Evolutionary conservation across 2,113 vertebrate species (phyloP).

Genomic region (Equus przewalskii): DNA sequence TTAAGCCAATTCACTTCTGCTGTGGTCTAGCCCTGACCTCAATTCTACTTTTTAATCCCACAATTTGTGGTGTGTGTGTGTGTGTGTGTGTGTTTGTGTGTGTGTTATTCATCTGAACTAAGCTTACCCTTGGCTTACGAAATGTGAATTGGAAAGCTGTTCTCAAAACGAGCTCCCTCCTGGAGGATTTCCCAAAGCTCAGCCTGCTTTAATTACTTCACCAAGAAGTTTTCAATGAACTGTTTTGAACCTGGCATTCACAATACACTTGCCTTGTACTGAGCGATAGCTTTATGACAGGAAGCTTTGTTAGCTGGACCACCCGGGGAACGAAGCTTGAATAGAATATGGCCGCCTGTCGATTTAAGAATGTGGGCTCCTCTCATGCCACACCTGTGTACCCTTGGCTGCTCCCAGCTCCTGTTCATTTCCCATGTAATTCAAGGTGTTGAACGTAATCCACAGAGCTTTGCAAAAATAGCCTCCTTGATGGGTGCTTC

Average conservation of each 20-base stretch:
- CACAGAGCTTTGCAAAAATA: slow-evolving; percentile 39
- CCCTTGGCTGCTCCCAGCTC: slow-evolving; percentile 32
- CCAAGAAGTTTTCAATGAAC: slow-evolving; percentile 84
- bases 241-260: slow-evolving; percentile 83
- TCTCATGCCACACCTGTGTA: slow-evolving; percentile 62
- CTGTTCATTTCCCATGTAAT: slow-evolving; percentile 66
- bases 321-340: slow-evolving; percentile 66
- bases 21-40: slow-evolving; percentile 65
- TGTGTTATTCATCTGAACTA: slow-evolving; percentile 64
- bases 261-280: slow-evolving; percentile 71
- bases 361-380: slow-evolving; percentile 41
- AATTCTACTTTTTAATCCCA: slow-evolving; percentile 65
- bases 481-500: slow-evolving; percentile 42
- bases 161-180: slow-evolving; percentile 77
- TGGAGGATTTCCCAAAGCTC: slow-evolving; percentile 80
- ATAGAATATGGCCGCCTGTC: slow-evolving; percentile 38
- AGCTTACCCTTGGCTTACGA: slow-evolving; percentile 70
- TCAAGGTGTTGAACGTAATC: slow-evolving; percentile 72
- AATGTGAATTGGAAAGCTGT: slow-evolving; percentile 74
- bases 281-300: slow-evolving; percentile 81
- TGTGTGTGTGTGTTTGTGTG: neutral
- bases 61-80: neutral
- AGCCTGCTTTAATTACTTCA: slow-evolving; percentile 84
- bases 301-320: slow-evolving; percentile 81
- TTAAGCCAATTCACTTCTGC: slow-evolving; percentile 38